phyloP scores from a whole-genome alignment of 1,140 invertebrate genomes.

The Colletes gigas region DNA sequence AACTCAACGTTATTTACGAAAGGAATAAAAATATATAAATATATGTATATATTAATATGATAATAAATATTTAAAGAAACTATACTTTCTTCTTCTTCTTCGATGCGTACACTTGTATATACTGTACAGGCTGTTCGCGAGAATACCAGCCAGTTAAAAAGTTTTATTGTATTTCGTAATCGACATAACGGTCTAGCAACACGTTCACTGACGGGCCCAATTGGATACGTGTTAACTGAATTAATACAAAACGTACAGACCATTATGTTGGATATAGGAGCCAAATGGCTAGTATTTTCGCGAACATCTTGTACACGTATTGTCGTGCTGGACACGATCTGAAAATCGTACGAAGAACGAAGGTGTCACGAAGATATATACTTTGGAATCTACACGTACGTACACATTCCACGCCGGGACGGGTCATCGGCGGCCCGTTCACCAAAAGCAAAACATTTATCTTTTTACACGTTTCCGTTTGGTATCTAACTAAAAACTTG shows the following conservation, averaged over 20 bases:
- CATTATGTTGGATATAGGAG: too few relatives aligned
- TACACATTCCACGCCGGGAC: background rate
- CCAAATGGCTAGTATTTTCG: too few relatives aligned
- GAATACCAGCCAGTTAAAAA: too few relatives aligned
- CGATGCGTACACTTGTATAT: background rate
- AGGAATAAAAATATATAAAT: constrained; percentile 63
- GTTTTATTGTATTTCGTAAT: too few relatives aligned
- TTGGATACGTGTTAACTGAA: too few relatives aligned
- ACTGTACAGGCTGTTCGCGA: background rate
- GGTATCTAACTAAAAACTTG: background rate
- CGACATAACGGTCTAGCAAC: too few relatives aligned
- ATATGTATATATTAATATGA: constrained; percentile 60
- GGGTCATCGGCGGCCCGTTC: constrained; percentile 6
- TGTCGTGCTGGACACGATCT: constrained; percentile 36
- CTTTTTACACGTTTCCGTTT: constrained; percentile 8
- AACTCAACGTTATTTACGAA: constrained; percentile 71
- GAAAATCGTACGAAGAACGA: constrained; percentile 22
- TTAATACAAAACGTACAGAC: too few relatives aligned
- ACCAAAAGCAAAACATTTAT: background rate
- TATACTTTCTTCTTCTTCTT: constrained; percentile 1
- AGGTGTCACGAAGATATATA: constrained; percentile 10
- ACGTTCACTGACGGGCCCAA: too few relatives aligned
- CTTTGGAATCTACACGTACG: background rate
- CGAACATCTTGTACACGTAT: background rate
- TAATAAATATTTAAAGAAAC: constrained; percentile 69